Evolutionary conservation across 2,113 vertebrate species (phyloP), one percentile per base, ranked within the genome.

Genomic region (Girardinichthys multiradiatus): DNA sequence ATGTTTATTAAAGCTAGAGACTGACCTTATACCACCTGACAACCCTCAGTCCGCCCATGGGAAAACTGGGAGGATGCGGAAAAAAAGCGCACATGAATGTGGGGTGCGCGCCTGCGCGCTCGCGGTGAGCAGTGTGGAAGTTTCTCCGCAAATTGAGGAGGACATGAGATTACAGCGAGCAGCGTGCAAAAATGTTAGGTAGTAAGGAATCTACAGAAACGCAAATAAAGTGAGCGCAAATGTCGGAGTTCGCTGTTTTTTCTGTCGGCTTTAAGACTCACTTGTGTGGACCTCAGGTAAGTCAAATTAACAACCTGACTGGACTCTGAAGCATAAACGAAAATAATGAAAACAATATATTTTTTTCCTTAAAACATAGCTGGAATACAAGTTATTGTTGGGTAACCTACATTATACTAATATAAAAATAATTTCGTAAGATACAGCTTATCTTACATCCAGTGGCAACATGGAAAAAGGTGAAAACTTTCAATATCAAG

Each of bases 1-100:
- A 73, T 35, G 57, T 42, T 29, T 30, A 77, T 33, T 12, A 72
- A 68, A 71, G 35, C 3, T 60, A 75, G 6, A 76, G 28, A 35
- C 28, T 45, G 30, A 19, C 29, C 60, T 8, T 4, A 9, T 62
- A 13, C 62, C 67, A 87, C 81, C 79, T 85, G 80, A 81, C 67
- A 68, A 17, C 9, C 57, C 28, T 33, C 77, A 80, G 69, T 88
- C 77, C 76, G 73, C 82, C 77, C 83, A 66, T 90, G 90, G 88
- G 87, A 91, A 91, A 90, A 90, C 84, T 82, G 89, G 88, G 90
- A 89, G 90, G 90, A 84, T 63, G 87, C 88, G 58, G 82, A 17
- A 2, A 21, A 24, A 68, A 61, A 79, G 76, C 39, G 69, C 76
- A 71, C 68, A 75, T 84, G 65, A 60, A 76, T 2, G 39, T 28